Conservation (phyloP, 2,113 vertebrate species). For the Sphaerodactylus townsendi region DNA sequence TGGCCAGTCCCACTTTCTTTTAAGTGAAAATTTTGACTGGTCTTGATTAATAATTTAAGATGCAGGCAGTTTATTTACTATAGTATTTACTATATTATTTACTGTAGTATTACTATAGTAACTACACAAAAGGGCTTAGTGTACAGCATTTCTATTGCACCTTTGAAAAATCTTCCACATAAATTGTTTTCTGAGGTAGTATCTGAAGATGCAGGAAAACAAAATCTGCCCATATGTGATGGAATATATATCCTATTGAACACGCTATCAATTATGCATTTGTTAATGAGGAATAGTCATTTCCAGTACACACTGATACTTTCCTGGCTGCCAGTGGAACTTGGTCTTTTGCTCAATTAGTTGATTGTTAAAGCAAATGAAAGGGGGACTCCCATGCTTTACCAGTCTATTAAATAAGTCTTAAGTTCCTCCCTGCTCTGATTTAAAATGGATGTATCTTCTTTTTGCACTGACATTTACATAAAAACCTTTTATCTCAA, state of each 20-base stretch:
- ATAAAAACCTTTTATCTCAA: too few species aligned
- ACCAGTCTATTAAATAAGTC: neutral
- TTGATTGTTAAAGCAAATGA: neutral
- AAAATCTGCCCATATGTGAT: neutral
- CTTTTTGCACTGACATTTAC: too few species aligned
- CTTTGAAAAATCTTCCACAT: neutral
- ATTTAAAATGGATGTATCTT: too few species aligned
- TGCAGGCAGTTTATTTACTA: constrained; percentile 1
- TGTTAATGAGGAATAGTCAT: neutral
- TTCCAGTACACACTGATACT: neutral
- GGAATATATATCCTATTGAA: neutral
- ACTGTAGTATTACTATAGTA: too few species aligned
- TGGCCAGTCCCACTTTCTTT: neutral
- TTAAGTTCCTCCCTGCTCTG: too few species aligned
- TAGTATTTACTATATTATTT: too few species aligned
- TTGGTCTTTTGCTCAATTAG: neutral
- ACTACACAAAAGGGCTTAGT: neutral
- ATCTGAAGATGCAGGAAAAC: neutral
- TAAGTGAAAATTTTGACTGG: neutral
- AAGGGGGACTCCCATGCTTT: neutral
- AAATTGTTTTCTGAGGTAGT: neutral
- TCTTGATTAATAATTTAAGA: constrained; percentile 25
- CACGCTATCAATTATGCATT: neutral
- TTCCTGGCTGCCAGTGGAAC: neutral
- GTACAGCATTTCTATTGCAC: neutral